Conservation (phyloP, 2,888 invertebrate species). For the Coleophora deauratella region DNA sequence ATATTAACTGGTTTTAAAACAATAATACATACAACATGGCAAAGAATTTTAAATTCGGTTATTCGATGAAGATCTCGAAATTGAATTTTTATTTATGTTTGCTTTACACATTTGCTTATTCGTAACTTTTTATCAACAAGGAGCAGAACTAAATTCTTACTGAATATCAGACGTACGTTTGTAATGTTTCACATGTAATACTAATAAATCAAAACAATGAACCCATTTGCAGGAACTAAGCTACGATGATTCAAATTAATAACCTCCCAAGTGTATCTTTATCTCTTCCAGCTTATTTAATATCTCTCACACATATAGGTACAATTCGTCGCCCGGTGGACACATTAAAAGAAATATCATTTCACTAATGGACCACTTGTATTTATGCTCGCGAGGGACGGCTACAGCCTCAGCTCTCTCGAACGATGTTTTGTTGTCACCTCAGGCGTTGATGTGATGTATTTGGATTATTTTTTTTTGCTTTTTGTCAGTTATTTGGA, state of each 20-base stretch:
- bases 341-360: slow-evolving; percentile 61
- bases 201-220: background rate
- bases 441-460: slow-evolving; percentile 26
- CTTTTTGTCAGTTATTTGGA: background rate
- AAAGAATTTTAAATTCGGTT: no score
- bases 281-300: background rate
- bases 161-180: no score
- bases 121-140: no score
- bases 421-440: slow-evolving; percentile 31
- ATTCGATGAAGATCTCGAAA: no score
- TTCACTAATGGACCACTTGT: slow-evolving; percentile 58
- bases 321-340: slow-evolving; percentile 45
- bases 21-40: no score
- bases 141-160: no score
- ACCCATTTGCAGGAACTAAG: no score
- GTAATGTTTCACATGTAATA: no score
- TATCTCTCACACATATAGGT: slow-evolving; percentile 3
- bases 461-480: slow-evolving; percentile 1
- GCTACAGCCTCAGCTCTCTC: slow-evolving; percentile 18
- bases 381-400: slow-evolving; percentile 28
- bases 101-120: no score
- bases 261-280: slow-evolving; percentile 4
- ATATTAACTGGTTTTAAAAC: no score
- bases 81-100: no score
- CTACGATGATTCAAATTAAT: background rate